Evolutionary conservation across 2,113 vertebrate species (phyloP), one percentile per base, ranked within the genome.

Genomic region (Percina caprodes): DNA sequence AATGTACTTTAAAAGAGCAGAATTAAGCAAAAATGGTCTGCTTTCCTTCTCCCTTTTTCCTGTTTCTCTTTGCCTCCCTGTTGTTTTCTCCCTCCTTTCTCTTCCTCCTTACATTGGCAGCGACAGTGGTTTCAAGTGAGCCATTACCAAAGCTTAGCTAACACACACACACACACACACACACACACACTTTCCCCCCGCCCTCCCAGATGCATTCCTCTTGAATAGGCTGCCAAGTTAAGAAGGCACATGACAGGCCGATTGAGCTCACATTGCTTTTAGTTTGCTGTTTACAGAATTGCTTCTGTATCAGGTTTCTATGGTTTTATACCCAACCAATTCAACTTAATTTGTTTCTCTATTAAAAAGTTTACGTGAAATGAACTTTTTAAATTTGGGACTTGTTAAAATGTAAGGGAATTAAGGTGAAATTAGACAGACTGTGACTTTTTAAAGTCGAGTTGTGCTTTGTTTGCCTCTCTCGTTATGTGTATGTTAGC

Each of bases 161-260:
- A 62, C 78, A 49, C 88, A 74, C 86, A 87, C 16, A 68, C 51
- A 24, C 68, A 74, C 76, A 69, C 86, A 35, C 39, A 42, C 39
- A 42, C 39, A 42, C 39, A 42, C 39, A 42, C 39, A 42, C 39
- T 3, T n/a, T 8, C 54, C 33, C 39, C 74, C 58, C 69, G 45
- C 84, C 80, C 78, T 80, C 85, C 77, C 74, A 75, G 80, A 89
- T 84, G 85, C 89, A 90, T 92, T 91, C 90, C 92, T 85, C 81
- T 62, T 84, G 77, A 89, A 88, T 76, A 74, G 79, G 65, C 85
- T 90, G 91, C 91, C 87, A 90, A 91, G 90, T 91, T 80, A 82
- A 90, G 86, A 86, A 90, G 77, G 88, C 93, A 89, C 90, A 92
- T 91, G 93, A 94, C 88, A 55, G 80, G 66, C 88, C 74, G 80